These are phyloP conservation scores for Crotophaga sulcirostris DNA, from an alignment of 2,113 vertebrate species.

Conservation along the genomic window DNA sequence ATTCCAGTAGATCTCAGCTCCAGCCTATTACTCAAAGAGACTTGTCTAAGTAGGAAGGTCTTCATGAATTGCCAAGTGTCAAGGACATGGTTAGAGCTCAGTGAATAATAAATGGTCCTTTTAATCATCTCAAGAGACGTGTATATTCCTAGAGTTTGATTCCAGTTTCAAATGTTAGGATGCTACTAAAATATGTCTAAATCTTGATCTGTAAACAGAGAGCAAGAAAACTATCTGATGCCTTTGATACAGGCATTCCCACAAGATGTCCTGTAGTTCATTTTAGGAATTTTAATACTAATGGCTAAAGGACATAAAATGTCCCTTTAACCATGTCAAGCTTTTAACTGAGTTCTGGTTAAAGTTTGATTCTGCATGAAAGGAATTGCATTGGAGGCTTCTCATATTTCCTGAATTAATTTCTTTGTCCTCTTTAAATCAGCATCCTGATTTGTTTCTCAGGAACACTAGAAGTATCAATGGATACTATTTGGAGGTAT, in stretches of 20 bases:
- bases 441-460: not conserved
- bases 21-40: not conserved
- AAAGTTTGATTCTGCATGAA: not conserved
- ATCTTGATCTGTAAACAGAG: not conserved
- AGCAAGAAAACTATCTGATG: not conserved
- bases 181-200: not conserved
- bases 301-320: not conserved
- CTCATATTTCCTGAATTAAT: not conserved
- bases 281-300: not conserved
- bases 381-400: not conserved
- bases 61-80: not conserved
- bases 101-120: slow-evolving; percentile 1
- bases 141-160: not conserved
- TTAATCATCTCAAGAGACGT: not conserved
- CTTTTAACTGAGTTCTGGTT: not conserved
- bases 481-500: not conserved
- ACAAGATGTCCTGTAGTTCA: not conserved
- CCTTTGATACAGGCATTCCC: not conserved
- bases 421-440: not conserved
- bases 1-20: not conserved
- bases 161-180: not conserved
- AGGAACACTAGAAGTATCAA: not conserved
- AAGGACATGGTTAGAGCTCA: not conserved
- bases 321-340: not conserved
- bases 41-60: not conserved